These are phyloP conservation scores for Lasius platythorax DNA, from an alignment of 2,888 invertebrate genomes.

Conservation along the genomic window DNA sequence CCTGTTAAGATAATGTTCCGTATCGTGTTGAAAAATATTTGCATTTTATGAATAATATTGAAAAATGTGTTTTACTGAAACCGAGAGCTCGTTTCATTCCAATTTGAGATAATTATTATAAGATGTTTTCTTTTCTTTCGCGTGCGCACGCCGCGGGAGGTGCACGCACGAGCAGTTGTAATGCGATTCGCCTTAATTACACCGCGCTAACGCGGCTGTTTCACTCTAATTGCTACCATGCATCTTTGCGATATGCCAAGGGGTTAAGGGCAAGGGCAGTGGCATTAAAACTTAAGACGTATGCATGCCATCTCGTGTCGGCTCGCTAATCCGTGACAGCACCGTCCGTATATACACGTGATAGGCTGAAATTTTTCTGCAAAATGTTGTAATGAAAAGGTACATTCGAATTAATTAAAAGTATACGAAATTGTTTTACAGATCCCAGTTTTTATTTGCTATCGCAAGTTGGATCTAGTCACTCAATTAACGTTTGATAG, in stretches of 20 bases:
- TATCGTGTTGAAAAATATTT: not conserved
- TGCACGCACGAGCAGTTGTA: conserved; percentile 54
- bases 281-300: conserved; percentile 50
- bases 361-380: conserved; percentile 18
- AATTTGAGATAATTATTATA: conserved; percentile 30
- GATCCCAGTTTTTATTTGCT: not conserved
- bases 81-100: conserved; percentile 7
- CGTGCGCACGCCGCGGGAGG: conserved; percentile 1
- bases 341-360: not conserved
- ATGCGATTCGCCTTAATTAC: conserved; percentile 68
- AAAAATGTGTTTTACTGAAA: conserved; percentile 32
- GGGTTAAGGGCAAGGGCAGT: conserved; percentile 60
- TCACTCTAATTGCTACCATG: conserved; percentile 65
- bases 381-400: conserved; percentile 23
- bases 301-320: conserved; percentile 44
- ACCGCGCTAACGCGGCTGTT: conserved; percentile 58
- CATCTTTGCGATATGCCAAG: conserved; percentile 63
- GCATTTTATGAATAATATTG: not conserved
- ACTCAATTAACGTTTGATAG: not conserved
- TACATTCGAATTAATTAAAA: conserved; percentile 45
- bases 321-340: conserved; percentile 61
- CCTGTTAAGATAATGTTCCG: not conserved
- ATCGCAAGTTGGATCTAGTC: not conserved
- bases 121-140: conserved; percentile 14
- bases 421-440: not conserved